These are phyloP conservation scores for Diabrotica virgifera DNA, from an alignment of 1,140 invertebrate genomes.

Conservation along the genomic window DNA sequence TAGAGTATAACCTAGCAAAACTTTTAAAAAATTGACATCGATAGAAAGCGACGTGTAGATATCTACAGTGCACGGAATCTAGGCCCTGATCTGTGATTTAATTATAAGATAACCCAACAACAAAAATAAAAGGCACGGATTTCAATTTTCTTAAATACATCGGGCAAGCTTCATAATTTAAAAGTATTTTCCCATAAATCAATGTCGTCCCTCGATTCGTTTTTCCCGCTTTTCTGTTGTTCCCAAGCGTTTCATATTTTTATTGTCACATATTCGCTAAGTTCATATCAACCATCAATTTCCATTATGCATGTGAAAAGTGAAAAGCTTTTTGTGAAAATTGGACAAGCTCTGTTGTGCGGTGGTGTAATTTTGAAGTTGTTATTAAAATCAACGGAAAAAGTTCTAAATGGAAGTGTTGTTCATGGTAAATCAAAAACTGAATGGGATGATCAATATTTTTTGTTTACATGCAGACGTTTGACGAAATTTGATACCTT, in stretches of 20 bases:
- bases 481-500: too few relatives aligned
- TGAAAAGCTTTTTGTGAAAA: slow-evolving; percentile 1
- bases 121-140: too few relatives aligned
- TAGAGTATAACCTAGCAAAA: too few relatives aligned
- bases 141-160: too few relatives aligned
- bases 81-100: too few relatives aligned
- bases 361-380: not conserved
- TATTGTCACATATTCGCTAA: not conserved
- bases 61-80: too few relatives aligned
- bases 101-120: too few relatives aligned
- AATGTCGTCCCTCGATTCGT: not conserved
- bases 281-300: slow-evolving; percentile 2
- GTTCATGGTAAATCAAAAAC: not conserved
- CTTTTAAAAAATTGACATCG: too few relatives aligned
- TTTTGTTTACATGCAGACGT: not conserved
- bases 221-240: not conserved
- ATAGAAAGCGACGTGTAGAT: too few relatives aligned
- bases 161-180: too few relatives aligned
- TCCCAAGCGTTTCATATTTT: not conserved
- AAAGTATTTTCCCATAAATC: not conserved
- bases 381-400: not conserved
- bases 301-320: slow-evolving; percentile 2
- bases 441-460: not conserved
- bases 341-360: not conserved
- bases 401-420: not conserved